Evolutionary conservation across 2,888 invertebrate genomes (phyloP).

Genomic region (Lithophane socia): DNA sequence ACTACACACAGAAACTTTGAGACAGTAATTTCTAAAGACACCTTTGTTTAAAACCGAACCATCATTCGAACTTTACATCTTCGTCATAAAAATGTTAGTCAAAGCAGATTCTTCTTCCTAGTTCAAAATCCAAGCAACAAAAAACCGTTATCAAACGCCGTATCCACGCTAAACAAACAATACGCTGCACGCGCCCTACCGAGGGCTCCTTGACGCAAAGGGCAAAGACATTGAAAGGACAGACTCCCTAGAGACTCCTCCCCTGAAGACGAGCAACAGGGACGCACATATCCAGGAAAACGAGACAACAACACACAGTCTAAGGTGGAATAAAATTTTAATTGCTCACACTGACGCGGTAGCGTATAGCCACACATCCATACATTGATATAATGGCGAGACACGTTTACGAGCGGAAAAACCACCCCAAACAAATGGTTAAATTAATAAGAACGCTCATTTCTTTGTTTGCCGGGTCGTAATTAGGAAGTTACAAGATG

Average conservation of each 20-base stretch:
- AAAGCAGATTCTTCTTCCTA: not conserved
- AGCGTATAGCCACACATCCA: slow-evolving; percentile 76
- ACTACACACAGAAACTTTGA: not conserved
- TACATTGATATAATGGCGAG: slow-evolving; percentile 80
- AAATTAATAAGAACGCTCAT: slow-evolving; percentile 87
- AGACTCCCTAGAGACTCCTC: slow-evolving; percentile 92
- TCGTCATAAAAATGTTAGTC: not conserved
- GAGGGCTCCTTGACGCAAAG: slow-evolving; percentile 89
- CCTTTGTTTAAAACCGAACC: not conserved
- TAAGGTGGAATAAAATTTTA: slow-evolving; percentile 90
- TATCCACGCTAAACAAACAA: slow-evolving; percentile 80
- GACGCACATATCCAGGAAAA: slow-evolving; percentile 80
- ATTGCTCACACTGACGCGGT: slow-evolving; percentile 87
- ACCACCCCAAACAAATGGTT: slow-evolving; percentile 87
- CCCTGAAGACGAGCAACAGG: slow-evolving; percentile 86
- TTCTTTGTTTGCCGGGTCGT: slow-evolving; percentile 78
- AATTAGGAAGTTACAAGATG: slow-evolving; percentile 77
- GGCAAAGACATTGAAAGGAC: slow-evolving; percentile 92
- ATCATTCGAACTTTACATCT: not conserved
- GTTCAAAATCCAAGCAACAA: slow-evolving; percentile 46
- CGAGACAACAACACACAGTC: slow-evolving; percentile 81
- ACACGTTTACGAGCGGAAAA: slow-evolving; percentile 86
- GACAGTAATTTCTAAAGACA: not conserved
- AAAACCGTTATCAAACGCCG: slow-evolving; percentile 69
- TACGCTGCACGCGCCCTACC: slow-evolving; percentile 84